Conservation (phyloP, 2,888 invertebrate genomes). For the Hypomecis atomaria region DNA sequence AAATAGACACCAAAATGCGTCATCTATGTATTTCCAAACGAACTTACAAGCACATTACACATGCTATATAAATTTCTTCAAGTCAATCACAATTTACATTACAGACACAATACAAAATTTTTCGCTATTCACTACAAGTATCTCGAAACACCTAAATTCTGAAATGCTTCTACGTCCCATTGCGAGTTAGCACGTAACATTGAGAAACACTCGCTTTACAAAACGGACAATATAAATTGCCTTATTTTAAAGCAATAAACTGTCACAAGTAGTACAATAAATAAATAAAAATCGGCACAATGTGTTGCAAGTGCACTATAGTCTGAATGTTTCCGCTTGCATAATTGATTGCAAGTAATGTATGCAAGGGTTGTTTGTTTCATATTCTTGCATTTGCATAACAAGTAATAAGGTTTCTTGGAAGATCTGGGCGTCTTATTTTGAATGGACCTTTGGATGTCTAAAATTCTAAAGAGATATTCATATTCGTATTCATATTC, state of each 20-base stretch:
- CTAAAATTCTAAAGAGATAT: background rate
- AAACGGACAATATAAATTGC: conserved; percentile 24
- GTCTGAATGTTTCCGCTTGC: conserved; percentile 30
- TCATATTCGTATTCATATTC: too few species aligned
- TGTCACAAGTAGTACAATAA: conserved; percentile 30
- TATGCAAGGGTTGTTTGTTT: conserved; percentile 22
- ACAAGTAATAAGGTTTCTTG: background rate
- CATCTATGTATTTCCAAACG: too few species aligned
- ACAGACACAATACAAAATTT: background rate
- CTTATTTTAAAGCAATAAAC: conserved; percentile 29
- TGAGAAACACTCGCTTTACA: conserved; percentile 25
- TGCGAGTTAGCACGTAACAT: conserved; percentile 18
- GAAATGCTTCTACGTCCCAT: background rate
- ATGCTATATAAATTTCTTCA: too few species aligned
- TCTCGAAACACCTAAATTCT: background rate
- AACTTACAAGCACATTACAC: too few species aligned
- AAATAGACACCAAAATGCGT: too few species aligned
- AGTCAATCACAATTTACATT: too few species aligned
- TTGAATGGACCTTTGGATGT: background rate
- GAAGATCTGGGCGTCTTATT: background rate
- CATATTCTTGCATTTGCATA: conserved; percentile 31
- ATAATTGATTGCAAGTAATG: conserved; percentile 9
- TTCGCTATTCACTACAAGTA: background rate
- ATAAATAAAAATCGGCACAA: conserved; percentile 23
- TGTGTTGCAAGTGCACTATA: conserved; percentile 18